These are phyloP conservation scores for Grammomys dolichurus DNA, from an alignment of 2,113 vertebrate species.

Conservation along the genomic window DNA sequence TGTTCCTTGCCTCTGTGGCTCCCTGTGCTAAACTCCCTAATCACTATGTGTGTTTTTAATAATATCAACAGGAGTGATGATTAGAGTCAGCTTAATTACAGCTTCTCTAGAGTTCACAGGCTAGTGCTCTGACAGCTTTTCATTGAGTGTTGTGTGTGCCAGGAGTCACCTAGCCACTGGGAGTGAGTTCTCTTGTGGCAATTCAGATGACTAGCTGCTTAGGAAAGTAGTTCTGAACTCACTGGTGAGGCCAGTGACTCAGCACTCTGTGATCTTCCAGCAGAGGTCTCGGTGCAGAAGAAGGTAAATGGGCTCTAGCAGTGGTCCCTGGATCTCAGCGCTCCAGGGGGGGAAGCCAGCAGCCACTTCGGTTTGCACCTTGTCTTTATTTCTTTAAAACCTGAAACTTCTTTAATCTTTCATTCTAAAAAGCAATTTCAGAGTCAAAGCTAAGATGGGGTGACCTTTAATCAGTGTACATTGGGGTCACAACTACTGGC, in stretches of 20 bases:
- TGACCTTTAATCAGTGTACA: not conserved
- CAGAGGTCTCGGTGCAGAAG: not conserved
- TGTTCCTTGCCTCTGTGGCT: not conserved
- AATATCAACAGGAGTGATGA: slow-evolving; percentile 8
- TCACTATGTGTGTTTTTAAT: slow-evolving; percentile 54
- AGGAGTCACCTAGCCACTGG: slow-evolving; percentile 17
- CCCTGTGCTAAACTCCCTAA: not conserved
- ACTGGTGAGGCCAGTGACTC: not conserved
- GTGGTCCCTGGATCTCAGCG: not conserved
- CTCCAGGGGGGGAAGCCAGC: not conserved
- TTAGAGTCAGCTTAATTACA: slow-evolving; percentile 32
- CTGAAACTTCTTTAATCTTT: not conserved
- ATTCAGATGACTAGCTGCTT: not conserved
- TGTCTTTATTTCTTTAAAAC: slow-evolving; percentile 8
- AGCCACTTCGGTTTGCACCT: not conserved
- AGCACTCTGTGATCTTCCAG: not conserved
- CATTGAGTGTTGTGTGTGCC: not conserved
- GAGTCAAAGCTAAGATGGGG: slow-evolving; percentile 42
- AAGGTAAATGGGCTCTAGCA: not conserved
- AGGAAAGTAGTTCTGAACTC: not conserved
- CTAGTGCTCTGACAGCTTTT: slow-evolving; percentile 34
- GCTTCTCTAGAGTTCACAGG: slow-evolving; percentile 45
- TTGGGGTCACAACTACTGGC: not conserved
- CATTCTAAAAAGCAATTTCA: slow-evolving; percentile 28
- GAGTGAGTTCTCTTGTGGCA: slow-evolving; percentile 33